phyloP scores from a whole-genome alignment of 2,888 invertebrate species.

The Pseudolycoriella hygida region DNA sequence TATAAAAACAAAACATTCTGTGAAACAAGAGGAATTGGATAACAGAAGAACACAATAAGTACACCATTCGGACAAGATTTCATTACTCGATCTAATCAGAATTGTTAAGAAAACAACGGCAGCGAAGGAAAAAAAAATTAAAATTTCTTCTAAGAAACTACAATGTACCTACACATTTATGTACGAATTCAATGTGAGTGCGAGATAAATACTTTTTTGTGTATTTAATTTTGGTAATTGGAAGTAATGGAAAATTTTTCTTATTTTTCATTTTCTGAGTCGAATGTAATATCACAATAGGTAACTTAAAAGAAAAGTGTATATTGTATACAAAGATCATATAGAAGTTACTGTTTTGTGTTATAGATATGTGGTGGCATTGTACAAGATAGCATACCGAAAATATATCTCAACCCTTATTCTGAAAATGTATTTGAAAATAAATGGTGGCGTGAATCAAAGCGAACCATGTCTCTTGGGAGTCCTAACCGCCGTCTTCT shows the following conservation, averaged over 20 bases:
- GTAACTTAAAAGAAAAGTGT: neutral
- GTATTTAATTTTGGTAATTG: conserved; percentile 7
- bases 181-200: neutral
- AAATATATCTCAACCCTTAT: conserved; percentile 1
- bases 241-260: conserved; percentile 4
- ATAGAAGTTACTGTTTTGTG: too few species aligned
- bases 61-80: conserved; percentile 4
- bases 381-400: too few species aligned
- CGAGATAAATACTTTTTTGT: neutral
- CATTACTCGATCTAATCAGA: conserved; percentile 5
- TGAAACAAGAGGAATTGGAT: conserved; percentile 1
- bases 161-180: neutral
- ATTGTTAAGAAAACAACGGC: neutral
- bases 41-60: conserved; percentile 1
- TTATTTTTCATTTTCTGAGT: neutral
- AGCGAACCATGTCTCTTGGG: conserved; percentile 3
- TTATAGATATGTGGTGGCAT: too few species aligned
- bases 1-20: neutral
- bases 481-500: neutral
- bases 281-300: neutral
- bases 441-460: conserved; percentile 5
- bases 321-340: neutral
- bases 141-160: neutral
- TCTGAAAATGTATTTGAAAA: conserved; percentile 2
- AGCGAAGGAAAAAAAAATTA: neutral